Base-by-base conservation (phyloP, 2,888 invertebrate genomes). In the Marronus borbonicus region DNA sequence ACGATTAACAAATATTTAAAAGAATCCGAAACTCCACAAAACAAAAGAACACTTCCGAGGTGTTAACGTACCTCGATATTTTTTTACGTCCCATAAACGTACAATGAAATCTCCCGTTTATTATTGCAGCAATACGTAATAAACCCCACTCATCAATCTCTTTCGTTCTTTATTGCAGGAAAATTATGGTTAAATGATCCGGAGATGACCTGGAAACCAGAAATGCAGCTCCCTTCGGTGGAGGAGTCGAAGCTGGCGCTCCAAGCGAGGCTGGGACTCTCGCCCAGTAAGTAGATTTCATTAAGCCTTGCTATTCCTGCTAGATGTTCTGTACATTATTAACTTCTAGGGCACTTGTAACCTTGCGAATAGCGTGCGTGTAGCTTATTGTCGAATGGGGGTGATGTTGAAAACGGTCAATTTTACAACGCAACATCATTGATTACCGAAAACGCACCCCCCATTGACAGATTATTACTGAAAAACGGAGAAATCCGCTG, bases 121-220 rank as follows among this genome's bases (percentile, higher is more conserved):
- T 62, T 28, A 28, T 50, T 24, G 50, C 68, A 14, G 28, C 50
- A 50, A n/a, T 68, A 44, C 44, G 44, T 44, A 44, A 12, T 44
- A 44, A 44, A 44, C 44, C 44, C 44, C 44, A 2, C 44, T 20
- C 65, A 17, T 58, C 44, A 44, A 8, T 50, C 49, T 49, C 20
- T 20, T 49, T 74, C 24, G 44, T 74, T 78, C 74, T 79, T 80
- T 83, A 80, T 88, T 87, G 58, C 87, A 90, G 90, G 89, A 78
- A 89, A 89, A 86, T 84, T 89, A 84, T 90, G 90, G 90, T 82
- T 89, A 82, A 89, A 86, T 82, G 89, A 89, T 78, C 85, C 88
- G 66, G 89, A 89, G 79, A 87, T 89, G 83, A 86, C 88, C 76
- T 90, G 90, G 90, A 85, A 89, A 82, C 86, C 86, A 76, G 89